These are phyloP conservation scores for Lysiphlebus fabarum DNA, from an alignment of 1,140 invertebrate genomes.

Conservation along the genomic window DNA sequence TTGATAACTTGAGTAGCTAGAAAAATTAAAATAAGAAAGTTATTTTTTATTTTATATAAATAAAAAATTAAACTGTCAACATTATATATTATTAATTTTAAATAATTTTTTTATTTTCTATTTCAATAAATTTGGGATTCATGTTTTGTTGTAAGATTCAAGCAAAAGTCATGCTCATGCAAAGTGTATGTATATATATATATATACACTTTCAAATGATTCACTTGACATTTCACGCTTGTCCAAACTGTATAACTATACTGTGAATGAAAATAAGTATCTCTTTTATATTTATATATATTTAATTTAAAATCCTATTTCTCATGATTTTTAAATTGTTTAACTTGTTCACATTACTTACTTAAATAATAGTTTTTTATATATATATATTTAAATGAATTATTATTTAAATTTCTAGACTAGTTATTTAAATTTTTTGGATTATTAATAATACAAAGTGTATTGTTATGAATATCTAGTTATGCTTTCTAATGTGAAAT, in stretches of 20 bases:
- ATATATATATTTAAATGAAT: too few species aligned
- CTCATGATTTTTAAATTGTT: too few species aligned
- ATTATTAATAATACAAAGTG: too few species aligned
- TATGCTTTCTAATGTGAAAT: conserved; percentile 28
- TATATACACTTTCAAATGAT: conserved; percentile 40
- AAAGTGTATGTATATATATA: too few species aligned
- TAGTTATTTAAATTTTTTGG: too few species aligned
- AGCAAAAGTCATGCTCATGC: conserved; percentile 31
- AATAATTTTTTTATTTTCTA: neutral
- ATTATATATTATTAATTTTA: too few species aligned
- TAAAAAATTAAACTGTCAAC: neutral
- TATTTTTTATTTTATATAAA: too few species aligned
- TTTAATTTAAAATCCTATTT: too few species aligned
- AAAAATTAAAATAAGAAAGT: neutral
- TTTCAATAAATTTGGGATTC: neutral
- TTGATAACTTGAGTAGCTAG: conserved; percentile 8
- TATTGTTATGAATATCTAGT: neutral
- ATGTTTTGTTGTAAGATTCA: conserved; percentile 7
- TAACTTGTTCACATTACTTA: too few species aligned
- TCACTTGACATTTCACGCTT: conserved; percentile 45
- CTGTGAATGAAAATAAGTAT: conserved; percentile 14
- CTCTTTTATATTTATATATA: too few species aligned
- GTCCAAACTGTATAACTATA: conserved; percentile 16
- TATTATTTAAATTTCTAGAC: too few species aligned
- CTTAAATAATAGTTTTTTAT: too few species aligned